These are phyloP conservation scores for Cygnus olor DNA, from an alignment of 2,797 vertebrate species.

Conservation along the genomic window DNA sequence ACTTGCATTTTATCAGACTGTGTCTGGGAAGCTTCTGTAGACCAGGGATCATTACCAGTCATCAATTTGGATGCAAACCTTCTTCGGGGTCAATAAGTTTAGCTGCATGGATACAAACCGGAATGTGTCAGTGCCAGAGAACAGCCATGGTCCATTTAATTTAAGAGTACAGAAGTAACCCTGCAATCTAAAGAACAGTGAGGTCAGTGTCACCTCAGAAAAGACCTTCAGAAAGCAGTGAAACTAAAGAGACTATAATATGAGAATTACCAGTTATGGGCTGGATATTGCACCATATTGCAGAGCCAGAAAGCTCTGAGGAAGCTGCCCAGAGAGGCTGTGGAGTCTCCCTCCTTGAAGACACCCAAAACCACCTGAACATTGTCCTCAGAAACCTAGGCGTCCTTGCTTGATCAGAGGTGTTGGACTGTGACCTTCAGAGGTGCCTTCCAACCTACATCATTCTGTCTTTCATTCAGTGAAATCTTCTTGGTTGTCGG, in stretches of 20 bases:
- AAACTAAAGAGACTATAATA: neutral
- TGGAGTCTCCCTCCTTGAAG: neutral
- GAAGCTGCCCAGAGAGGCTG: neutral
- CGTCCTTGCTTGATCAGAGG: neutral
- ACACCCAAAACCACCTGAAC: neutral
- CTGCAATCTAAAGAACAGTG: neutral
- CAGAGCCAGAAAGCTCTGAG: neutral
- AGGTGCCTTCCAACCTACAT: neutral
- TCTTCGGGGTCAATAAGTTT: neutral
- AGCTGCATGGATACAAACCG: neutral
- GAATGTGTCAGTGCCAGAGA: neutral
- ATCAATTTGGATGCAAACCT: neutral
- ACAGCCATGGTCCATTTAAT: neutral
- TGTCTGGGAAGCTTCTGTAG: neutral
- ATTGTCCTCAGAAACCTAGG: neutral
- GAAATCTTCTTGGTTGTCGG: neutral
- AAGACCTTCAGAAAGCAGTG: neutral
- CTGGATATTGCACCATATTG: neutral
- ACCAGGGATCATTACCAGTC: neutral
- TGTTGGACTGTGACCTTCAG: neutral
- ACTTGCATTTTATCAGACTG: neutral
- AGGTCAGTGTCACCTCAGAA: neutral
- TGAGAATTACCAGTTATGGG: neutral
- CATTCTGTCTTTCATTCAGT: neutral
- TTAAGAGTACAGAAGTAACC: neutral